Percentiles rank a stretch among this genome's conserved stretches.
Conservation (phyloP, 2,888 invertebrate species). For the Drosophila quinaria region DNA sequence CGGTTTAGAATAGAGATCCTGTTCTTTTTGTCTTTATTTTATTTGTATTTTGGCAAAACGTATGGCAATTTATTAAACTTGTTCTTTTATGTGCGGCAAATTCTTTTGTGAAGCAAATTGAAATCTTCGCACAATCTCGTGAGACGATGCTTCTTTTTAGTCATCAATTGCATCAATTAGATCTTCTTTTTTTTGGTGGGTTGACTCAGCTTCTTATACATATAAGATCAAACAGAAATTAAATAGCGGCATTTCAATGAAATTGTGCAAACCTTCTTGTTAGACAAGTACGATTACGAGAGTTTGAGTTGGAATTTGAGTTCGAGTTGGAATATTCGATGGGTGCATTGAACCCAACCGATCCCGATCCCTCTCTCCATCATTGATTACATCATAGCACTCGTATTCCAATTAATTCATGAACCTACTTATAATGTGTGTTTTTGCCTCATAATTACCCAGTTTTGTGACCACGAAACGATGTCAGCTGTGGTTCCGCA, state of each 20-base stretch:
- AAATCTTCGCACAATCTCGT: slow-evolving; percentile 17
- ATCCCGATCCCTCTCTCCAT: slow-evolving; percentile 22
- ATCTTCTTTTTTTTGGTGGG: slow-evolving; percentile 12
- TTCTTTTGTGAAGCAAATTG: slow-evolving; percentile 53
- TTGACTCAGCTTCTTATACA: slow-evolving; percentile 40
- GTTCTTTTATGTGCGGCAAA: slow-evolving; percentile 46
- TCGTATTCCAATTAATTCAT: not conserved
- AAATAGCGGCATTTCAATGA: slow-evolving; percentile 19
- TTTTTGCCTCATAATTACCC: slow-evolving; percentile 35
- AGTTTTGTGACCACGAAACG: slow-evolving; percentile 37
- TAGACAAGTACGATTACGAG: slow-evolving; percentile 1
- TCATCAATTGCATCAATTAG: slow-evolving; percentile 48
- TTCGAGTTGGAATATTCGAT: not conserved
- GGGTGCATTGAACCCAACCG: slow-evolving; percentile 32
- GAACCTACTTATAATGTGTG: slow-evolving; percentile 14
- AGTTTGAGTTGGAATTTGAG: not conserved
- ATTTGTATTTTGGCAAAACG: slow-evolving; percentile 12
- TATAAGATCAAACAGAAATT: slow-evolving; percentile 32
- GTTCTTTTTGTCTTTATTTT: slow-evolving; percentile 24
- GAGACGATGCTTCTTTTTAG: slow-evolving; percentile 13
- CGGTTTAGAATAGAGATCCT: slow-evolving; percentile 46
- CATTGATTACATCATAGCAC: slow-evolving; percentile 18
- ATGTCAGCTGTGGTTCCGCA: slow-evolving; percentile 71
- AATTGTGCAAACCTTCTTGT: slow-evolving; percentile 42
- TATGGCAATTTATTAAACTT: slow-evolving; percentile 35